Evolutionary conservation across 2,888 invertebrate genomes (phyloP), one percentile per base, ranked within the genome.

Genomic region (Melolontha melolontha): DNA sequence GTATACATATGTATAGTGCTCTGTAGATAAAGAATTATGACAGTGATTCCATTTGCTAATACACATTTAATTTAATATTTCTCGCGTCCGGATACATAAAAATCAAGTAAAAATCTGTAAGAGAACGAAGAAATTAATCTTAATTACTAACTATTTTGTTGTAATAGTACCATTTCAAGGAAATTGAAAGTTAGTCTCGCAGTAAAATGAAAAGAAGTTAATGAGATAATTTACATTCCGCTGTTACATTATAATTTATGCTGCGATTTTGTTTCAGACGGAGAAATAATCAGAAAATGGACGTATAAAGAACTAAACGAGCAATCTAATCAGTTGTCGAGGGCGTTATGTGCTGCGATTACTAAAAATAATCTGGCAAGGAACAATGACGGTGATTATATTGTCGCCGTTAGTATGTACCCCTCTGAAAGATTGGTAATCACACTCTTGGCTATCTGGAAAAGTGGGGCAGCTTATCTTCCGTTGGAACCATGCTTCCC

Each of bases 401-500:
- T 94, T 10, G 86, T 95, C 0, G 93, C 92, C 0, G 91, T 95
- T 0, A 92, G 92, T 77, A 90, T 95, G 89, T 88, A 89, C 72
- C 94, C 95, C 0, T 89, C 91, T 1, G 91, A 92, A 75, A 87
- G 83, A 41, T 79, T 92, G 66, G 87, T 94, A 7, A 85, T 88
- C 34, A 84, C 90, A 0, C 82, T 96, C 16, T 81, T 95, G 70
- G 89, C 92, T 0, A 88, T 91, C 59, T 90, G 93, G 88, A 94
- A 95, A 83, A 86, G 91, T 0, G 95, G 95, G 0, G 92, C 92
- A 12, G 92, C 94, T 0, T 96, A 96, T 82, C 84, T 95, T 63
- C 95, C 96, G 0, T 85, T 96, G 75, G 95, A 95, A 79, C 88
- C 90, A 0, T 87, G 86, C 40, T 87, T 87, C 73, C 95, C 95